Conservation (phyloP, 2,113 vertebrate genomes). For the Coregonus clupeaformis region DNA sequence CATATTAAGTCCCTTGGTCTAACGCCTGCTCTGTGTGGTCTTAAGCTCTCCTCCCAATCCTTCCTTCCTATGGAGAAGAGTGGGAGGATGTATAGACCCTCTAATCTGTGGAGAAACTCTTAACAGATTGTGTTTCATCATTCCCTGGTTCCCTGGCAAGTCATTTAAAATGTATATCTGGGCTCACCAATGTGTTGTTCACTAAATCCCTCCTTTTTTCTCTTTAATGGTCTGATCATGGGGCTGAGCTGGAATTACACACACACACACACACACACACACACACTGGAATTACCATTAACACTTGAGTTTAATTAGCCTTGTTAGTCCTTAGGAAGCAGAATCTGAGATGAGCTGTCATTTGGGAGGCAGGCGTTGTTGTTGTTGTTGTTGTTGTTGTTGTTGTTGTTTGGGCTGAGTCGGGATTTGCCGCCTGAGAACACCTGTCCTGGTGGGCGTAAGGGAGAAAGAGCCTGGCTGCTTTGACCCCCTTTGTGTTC, state of each 20-base stretch:
- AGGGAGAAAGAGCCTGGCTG: not conserved
- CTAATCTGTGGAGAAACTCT: not conserved
- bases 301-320: constrained; percentile 25
- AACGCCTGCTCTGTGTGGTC: not conserved
- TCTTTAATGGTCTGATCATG: constrained; percentile 20
- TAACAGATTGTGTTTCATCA: not conserved
- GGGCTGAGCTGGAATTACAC: constrained; percentile 3
- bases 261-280: not conserved
- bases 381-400: not conserved
- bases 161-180: constrained; percentile 15
- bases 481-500: not conserved
- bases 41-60: not conserved
- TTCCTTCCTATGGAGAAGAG: not conserved
- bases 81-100: not conserved
- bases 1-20: not conserved
- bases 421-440: constrained; percentile 4
- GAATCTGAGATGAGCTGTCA: constrained; percentile 20
- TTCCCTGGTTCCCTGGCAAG: not conserved
- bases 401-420: constrained; percentile 12
- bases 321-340: constrained; percentile 29
- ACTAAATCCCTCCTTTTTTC: constrained; percentile 9
- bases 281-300: constrained; percentile 11
- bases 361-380: not conserved
- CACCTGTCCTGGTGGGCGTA: constrained; percentile 9
- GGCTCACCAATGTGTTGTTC: not conserved